Percentiles rank a stretch among this genome's conserved stretches.
Conservation (phyloP, 2,888 invertebrate genomes). For the Coelinius sp. region DNA sequence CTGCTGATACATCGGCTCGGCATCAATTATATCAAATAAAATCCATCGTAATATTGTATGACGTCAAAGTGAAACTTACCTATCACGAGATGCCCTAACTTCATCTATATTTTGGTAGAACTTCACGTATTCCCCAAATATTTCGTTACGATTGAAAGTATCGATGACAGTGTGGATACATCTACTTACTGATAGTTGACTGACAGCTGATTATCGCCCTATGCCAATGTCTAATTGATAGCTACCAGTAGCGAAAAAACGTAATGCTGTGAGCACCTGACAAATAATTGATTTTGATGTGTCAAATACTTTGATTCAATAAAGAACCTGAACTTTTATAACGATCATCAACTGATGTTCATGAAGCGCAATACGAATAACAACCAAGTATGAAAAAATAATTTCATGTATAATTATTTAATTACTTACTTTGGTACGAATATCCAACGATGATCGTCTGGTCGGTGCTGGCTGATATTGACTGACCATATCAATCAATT, state of each 20-base stretch:
- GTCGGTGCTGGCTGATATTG: neutral
- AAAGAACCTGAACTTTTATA: too few relatives aligned
- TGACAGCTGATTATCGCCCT: conserved; percentile 23
- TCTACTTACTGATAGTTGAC: conserved; percentile 36
- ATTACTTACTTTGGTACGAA: conserved; percentile 16
- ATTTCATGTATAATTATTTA: neutral
- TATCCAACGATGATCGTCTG: conserved; percentile 5
- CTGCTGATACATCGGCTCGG: neutral
- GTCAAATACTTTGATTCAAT: too few relatives aligned
- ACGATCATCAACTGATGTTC: too few relatives aligned
- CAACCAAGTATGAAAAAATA: conserved; percentile 34
- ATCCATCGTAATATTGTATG: too few relatives aligned
- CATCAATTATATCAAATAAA: too few relatives aligned
- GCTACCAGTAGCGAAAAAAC: conserved; percentile 38
- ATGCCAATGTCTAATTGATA: conserved; percentile 38
- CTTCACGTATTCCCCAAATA: conserved; percentile 12
- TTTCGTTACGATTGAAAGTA: neutral
- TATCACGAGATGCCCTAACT: neutral
- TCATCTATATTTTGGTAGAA: conserved; percentile 8
- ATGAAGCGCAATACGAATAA: too few relatives aligned
- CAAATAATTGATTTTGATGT: too few relatives aligned
- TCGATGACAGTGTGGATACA: conserved; percentile 22
- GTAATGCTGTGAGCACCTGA: too few relatives aligned
- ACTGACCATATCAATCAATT: conserved; percentile 19
- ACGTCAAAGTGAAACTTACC: neutral